Conservation (phyloP, 2,888 invertebrate genomes). For the Leptinotarsa tumamoca region DNA sequence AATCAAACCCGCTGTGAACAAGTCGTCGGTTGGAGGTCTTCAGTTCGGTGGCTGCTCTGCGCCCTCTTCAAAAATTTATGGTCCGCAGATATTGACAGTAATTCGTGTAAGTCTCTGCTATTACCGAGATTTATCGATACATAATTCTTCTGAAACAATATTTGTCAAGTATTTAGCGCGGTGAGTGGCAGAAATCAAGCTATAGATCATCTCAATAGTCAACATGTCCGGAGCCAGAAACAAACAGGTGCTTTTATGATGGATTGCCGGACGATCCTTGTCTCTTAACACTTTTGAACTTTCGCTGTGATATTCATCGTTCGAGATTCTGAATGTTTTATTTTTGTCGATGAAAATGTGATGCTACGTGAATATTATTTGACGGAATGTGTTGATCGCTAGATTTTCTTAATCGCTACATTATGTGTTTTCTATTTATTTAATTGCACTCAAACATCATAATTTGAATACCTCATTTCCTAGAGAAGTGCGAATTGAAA, state of each 20-base stretch:
- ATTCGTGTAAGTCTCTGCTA: slow-evolving; percentile 63
- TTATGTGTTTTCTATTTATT: too few species aligned
- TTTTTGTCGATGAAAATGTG: background rate
- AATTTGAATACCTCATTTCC: too few species aligned
- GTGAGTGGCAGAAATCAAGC: slow-evolving; percentile 64
- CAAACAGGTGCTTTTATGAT: slow-evolving; percentile 65
- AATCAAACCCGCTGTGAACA: slow-evolving; percentile 50
- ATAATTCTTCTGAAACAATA: slow-evolving; percentile 66
- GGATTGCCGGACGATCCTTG: slow-evolving; percentile 55
- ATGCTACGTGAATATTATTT: too few species aligned
- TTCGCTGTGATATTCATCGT: slow-evolving; percentile 7
- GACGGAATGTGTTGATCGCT: too few species aligned
- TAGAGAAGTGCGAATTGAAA: too few species aligned
- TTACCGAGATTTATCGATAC: slow-evolving; percentile 66
- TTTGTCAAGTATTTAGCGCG: slow-evolving; percentile 63
- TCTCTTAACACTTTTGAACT: slow-evolving; percentile 16
- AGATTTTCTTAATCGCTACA: too few species aligned
- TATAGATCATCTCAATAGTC: slow-evolving; percentile 65
- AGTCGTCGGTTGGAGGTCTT: slow-evolving; percentile 42
- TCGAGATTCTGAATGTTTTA: background rate
- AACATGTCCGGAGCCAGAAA: slow-evolving; percentile 62
- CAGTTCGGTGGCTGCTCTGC: slow-evolving; percentile 43
- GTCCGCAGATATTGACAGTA: slow-evolving; percentile 63
- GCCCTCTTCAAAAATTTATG: slow-evolving; percentile 60
- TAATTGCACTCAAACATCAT: too few species aligned